Percentiles rank a stretch among this genome's conserved stretches.
These are phyloP conservation scores for Tetraneura akinire DNA, from an alignment of 1,140 invertebrate genomes.

Conservation along the genomic window DNA sequence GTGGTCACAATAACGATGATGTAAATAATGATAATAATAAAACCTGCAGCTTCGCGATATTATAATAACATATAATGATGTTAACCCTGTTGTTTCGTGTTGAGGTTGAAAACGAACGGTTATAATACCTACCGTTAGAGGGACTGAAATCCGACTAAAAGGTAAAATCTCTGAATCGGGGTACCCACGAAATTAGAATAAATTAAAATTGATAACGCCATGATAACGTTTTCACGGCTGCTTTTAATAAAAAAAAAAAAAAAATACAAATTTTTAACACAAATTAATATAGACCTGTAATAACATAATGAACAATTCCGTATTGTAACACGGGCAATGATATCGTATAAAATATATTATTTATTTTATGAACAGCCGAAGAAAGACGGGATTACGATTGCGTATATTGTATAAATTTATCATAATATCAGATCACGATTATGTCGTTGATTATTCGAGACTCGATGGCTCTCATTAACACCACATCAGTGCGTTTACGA, in stretches of 20 bases:
- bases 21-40: constrained; percentile 19
- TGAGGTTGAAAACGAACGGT: not conserved
- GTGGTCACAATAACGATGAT: not conserved
- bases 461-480: not conserved
- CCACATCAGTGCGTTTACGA: not conserved
- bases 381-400: too few relatives aligned
- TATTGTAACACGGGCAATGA: not conserved
- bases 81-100: not conserved
- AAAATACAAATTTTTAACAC: not conserved
- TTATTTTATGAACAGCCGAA: too few relatives aligned
- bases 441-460: not conserved
- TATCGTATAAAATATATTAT: too few relatives aligned
- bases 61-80: not conserved
- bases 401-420: too few relatives aligned
- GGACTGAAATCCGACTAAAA: not conserved
- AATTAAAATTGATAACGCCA: too few relatives aligned
- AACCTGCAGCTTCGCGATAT: not conserved
- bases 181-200: too few relatives aligned
- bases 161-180: not conserved
- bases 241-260: too few relatives aligned
- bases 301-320: constrained; percentile 4
- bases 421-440: constrained; percentile 9
- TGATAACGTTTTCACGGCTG: too few relatives aligned
- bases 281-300: not conserved
- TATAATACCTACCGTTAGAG: not conserved